These are phyloP conservation scores for Aleadryas rufinucha DNA, from an alignment of 2,113 vertebrate species.

Conservation along the genomic window DNA sequence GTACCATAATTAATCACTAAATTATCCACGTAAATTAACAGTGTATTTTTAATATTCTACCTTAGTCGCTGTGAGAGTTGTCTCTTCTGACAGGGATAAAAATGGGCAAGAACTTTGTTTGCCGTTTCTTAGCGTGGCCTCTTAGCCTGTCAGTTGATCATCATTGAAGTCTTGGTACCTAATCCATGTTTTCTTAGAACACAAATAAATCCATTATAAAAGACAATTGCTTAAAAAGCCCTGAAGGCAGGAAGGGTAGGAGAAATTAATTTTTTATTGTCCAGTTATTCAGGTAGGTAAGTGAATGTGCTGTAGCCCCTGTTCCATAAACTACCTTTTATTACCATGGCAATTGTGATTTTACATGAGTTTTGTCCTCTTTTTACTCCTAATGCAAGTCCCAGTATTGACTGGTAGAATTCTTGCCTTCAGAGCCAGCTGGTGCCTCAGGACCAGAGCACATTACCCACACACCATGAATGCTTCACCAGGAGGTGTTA, in stretches of 20 bases:
- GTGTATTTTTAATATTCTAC: neutral
- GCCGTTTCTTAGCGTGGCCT: neutral
- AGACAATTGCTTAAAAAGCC: neutral
- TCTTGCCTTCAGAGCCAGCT: neutral
- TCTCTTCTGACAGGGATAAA: neutral
- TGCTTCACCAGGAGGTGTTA: neutral
- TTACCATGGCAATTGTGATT: neutral
- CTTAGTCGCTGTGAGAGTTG: neutral
- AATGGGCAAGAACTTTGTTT: neutral
- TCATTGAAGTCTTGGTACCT: neutral
- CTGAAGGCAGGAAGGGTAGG: neutral
- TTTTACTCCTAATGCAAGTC: neutral
- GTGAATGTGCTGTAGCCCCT: neutral
- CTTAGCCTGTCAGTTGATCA: neutral
- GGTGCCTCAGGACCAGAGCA: neutral
- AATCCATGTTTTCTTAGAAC: neutral
- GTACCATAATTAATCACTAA: neutral
- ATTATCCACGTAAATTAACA: neutral
- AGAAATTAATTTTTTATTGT: neutral
- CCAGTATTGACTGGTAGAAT: neutral
- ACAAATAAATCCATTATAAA: neutral
- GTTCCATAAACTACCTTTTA: neutral
- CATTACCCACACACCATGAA: neutral
- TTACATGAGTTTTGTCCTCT: neutral
- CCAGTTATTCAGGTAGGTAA: neutral